A percentile compares a stretch with the other conserved stretches of the same genome.
Evolutionary conservation across 1,140 invertebrate genomes (phyloP).

Genomic region (Drosophila watanabei): DNA sequence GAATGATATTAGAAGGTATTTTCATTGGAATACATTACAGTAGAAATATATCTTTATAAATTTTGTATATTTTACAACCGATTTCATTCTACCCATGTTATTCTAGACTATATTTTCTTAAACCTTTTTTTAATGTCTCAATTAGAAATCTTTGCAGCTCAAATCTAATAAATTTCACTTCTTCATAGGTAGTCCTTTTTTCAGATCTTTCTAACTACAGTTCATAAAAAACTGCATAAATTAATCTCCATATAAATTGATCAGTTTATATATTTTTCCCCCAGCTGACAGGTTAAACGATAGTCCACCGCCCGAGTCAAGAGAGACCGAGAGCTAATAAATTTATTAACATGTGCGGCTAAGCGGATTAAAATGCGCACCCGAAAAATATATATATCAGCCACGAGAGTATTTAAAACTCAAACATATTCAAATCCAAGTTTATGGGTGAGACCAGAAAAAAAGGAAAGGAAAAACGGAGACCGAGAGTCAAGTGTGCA

Average conservation of each 20-base stretch:
- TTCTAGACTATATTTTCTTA: background rate
- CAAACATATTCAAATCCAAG: slow-evolving; percentile 80
- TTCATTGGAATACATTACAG: no score
- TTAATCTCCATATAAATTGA: slow-evolving; percentile 3
- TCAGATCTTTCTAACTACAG: background rate
- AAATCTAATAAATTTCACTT: no score
- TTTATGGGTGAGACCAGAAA: slow-evolving; percentile 57
- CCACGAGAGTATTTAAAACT: slow-evolving; percentile 68
- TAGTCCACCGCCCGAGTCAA: slow-evolving; percentile 16
- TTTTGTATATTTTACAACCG: background rate
- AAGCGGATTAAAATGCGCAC: slow-evolving; percentile 70
- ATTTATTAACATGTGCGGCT: slow-evolving; percentile 81
- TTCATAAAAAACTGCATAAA: slow-evolving; percentile 1
- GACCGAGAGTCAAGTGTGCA: slow-evolving; percentile 65
- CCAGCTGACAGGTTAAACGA: slow-evolving; percentile 20
- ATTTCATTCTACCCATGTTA: background rate
- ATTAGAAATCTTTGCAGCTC: background rate
- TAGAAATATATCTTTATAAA: no score
- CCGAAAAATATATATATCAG: slow-evolving; percentile 33
- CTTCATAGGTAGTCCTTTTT: background rate
- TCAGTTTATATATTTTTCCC: background rate
- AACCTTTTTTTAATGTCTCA: background rate
- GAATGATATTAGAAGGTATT: no score
- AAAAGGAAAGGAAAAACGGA: background rate
- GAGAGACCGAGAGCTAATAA: slow-evolving; percentile 53